phyloP scores from a whole-genome alignment of 2,113 vertebrate genomes.

The Mormyrus iriodes region DNA sequence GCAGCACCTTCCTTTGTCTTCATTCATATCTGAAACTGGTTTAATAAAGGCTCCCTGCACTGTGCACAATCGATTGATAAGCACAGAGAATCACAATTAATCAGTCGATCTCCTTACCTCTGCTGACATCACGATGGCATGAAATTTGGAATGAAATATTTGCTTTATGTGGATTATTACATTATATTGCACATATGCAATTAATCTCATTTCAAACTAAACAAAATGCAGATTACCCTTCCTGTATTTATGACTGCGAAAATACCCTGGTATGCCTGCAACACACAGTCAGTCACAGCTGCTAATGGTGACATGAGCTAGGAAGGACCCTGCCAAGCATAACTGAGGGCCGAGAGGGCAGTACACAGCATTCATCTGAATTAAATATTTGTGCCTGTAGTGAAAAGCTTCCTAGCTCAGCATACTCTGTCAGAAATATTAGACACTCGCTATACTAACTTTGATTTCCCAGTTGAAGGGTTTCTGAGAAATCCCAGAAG shows the following conservation, averaged over 20 bases:
- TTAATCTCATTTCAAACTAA: neutral
- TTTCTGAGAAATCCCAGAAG: neutral
- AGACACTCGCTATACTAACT: neutral
- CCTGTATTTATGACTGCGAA: neutral
- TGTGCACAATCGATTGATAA: neutral
- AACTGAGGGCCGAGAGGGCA: neutral
- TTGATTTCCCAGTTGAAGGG: neutral
- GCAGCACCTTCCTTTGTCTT: neutral
- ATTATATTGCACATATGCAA: neutral
- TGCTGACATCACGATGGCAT: neutral
- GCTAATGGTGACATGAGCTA: neutral
- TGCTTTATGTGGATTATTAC: neutral
- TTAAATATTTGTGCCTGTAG: neutral
- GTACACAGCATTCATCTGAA: neutral
- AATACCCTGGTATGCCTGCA: neutral
- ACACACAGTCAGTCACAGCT: neutral
- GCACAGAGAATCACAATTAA: neutral
- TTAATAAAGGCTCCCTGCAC: neutral
- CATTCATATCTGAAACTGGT: neutral
- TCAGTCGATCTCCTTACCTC: neutral
- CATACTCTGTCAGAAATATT: neutral
- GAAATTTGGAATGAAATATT: neutral
- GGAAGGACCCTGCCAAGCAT: neutral
- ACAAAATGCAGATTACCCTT: neutral
- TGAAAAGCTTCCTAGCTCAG: neutral